phyloP scores from a whole-genome alignment of 1,140 invertebrate genomes.

The Panulirus ornatus region DNA sequence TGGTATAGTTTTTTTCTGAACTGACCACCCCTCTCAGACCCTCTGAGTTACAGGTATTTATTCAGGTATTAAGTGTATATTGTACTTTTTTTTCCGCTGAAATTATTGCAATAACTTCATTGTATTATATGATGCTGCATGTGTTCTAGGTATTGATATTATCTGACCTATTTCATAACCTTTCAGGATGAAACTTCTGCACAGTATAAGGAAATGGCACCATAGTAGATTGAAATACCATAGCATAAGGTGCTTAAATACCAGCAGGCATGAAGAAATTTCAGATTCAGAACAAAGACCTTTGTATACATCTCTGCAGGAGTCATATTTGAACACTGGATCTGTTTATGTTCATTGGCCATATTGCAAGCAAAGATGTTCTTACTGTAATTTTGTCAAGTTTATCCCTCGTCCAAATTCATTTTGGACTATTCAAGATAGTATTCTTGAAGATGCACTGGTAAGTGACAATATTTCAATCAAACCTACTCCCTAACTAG shows the following conservation, averaged over 20 bases:
- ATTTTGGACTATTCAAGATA: slow-evolving; percentile 33
- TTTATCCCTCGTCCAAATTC: slow-evolving; percentile 23
- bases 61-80: too few relatives aligned
- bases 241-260: background rate
- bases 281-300: background rate
- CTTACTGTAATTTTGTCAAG: slow-evolving; percentile 59
- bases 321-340: background rate
- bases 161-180: background rate
- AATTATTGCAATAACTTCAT: too few relatives aligned
- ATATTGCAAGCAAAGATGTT: slow-evolving; percentile 45
- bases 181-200: slow-evolving; percentile 9
- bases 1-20: too few relatives aligned
- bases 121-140: too few relatives aligned
- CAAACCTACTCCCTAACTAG: too few relatives aligned
- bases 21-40: too few relatives aligned
- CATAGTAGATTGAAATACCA: background rate
- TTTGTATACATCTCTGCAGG: background rate
- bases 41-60: too few relatives aligned
- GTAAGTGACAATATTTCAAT: slow-evolving; percentile 24
- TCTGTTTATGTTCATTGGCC: slow-evolving; percentile 50
- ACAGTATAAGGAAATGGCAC: background rate
- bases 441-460: slow-evolving; percentile 33
- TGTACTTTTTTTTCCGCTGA: too few relatives aligned
- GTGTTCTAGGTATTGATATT: too few relatives aligned
- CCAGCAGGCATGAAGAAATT: background rate